Conservation (phyloP, 92 coral and sea anemone genomes). For the Umimayanthus chanpuru region DNA sequence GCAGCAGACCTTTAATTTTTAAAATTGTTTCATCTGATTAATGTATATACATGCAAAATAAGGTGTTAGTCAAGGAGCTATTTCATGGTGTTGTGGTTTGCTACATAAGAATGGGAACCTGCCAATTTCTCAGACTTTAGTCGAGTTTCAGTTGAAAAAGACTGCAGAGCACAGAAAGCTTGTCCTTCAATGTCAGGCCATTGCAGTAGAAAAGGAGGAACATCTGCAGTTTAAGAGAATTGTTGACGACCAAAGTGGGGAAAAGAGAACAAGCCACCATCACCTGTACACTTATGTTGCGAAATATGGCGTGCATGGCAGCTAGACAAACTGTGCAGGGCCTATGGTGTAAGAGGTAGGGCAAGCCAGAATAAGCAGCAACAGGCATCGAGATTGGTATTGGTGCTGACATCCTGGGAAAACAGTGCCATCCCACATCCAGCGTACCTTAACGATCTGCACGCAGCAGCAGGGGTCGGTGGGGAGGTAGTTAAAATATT, state of each 20-base stretch:
- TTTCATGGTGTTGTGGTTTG: constrained; percentile 15
- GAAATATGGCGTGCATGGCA: constrained; percentile 53
- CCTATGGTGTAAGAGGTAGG: constrained; percentile 38
- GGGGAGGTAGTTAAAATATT: background rate
- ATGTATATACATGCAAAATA: background rate
- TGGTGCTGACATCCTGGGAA: background rate
- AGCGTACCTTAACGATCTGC: constrained; percentile 12
- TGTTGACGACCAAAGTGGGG: constrained; percentile 22
- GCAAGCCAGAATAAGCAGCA: no score
- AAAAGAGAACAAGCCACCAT: constrained; percentile 42
- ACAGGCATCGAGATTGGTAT: no score
- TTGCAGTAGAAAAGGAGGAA: constrained; percentile 27
- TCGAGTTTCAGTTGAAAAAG: constrained; percentile 36
- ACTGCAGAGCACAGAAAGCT: constrained; percentile 59
- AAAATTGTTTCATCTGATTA: background rate
- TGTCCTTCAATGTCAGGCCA: constrained; percentile 45
- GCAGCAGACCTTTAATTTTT: background rate
- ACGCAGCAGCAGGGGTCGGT: constrained; percentile 1
- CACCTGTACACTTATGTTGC: constrained; percentile 31
- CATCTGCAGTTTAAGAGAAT: constrained; percentile 21
- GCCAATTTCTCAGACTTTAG: constrained; percentile 42
- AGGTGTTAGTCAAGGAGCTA: constrained; percentile 28
- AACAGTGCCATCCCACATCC: constrained; percentile 17
- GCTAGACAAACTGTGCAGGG: constrained; percentile 39
- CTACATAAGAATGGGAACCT: constrained; percentile 25